A percentile compares a stretch with the other conserved stretches of the same genome.
Evolutionary conservation across 37 sponge, comb jelly and placozoan genomes (phyloP).

Genomic region (Cliona cf. orientalis): DNA sequence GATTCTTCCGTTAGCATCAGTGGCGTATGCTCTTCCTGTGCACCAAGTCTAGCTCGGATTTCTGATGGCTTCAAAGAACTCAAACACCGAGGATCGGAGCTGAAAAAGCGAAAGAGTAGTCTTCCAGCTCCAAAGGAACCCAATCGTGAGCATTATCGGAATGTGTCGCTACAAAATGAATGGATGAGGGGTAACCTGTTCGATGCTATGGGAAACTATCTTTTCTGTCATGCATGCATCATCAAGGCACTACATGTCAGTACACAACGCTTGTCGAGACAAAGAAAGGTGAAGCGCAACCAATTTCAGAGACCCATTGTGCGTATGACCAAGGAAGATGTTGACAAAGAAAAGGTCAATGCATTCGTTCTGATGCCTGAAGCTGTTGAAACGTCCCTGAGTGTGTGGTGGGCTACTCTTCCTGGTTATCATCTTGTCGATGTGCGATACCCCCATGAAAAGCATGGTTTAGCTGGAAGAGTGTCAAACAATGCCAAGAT

Average conservation of each 20-base stretch:
- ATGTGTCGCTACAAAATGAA: conserved; percentile 28
- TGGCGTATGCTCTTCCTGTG: too few species aligned
- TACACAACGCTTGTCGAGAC: conserved; percentile 32
- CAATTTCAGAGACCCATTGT: conserved; percentile 26
- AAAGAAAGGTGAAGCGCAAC: conserved; percentile 29
- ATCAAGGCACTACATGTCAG: conserved; percentile 23
- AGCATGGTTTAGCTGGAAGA: conserved; percentile 24
- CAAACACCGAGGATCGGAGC: too few species aligned
- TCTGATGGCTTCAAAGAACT: too few species aligned
- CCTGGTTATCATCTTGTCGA: conserved; percentile 19
- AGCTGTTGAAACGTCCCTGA: not conserved
- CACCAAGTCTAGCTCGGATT: too few species aligned
- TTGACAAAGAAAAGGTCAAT: not conserved
- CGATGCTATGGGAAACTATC: conserved; percentile 43
- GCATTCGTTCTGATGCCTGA: conserved; percentile 22
- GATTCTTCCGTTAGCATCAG: too few species aligned
- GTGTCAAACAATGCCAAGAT: conserved; percentile 15
- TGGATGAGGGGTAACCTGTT: conserved; percentile 33
- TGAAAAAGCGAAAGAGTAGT: too few species aligned
- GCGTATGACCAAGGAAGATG: conserved; percentile 27
- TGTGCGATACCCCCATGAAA: conserved; percentile 41
- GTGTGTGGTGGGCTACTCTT: too few species aligned
- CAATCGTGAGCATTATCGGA: too few species aligned
- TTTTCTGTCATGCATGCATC: conserved; percentile 13
- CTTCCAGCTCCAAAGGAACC: too few species aligned